Evolutionary conservation across 2,888 invertebrate genomes (phyloP).

Genomic region (Netelia virgata): DNA sequence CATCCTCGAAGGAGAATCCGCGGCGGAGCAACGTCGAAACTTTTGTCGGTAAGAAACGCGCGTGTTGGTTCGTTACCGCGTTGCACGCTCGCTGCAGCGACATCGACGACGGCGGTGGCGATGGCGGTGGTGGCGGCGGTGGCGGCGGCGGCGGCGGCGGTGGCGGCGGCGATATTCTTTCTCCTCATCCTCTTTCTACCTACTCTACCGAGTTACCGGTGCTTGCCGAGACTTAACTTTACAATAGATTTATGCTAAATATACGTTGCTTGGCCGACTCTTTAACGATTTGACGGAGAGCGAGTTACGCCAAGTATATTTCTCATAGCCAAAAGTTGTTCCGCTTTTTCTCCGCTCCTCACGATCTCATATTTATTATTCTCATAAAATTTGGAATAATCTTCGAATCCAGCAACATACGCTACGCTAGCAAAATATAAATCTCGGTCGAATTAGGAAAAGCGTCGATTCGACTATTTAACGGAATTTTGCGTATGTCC

Average conservation of each 20-base stretch:
- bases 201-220: slow-evolving; percentile 37
- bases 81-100: background rate
- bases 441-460: too few relatives aligned
- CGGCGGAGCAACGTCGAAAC: slow-evolving; percentile 26
- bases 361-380: background rate
- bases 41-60: slow-evolving; percentile 52
- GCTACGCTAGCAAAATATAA: too few relatives aligned
- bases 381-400: too few relatives aligned
- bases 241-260: slow-evolving; percentile 58
- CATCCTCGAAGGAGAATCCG: slow-evolving; percentile 13
- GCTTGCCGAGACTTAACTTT: slow-evolving; percentile 54
- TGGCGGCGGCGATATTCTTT: background rate
- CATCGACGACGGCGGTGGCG: slow-evolving; percentile 3
- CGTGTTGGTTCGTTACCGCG: slow-evolving; percentile 47
- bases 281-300: slow-evolving; percentile 40
- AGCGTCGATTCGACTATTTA: too few relatives aligned
- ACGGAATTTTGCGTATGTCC: too few relatives aligned
- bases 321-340: slow-evolving; percentile 10
- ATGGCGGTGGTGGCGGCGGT: background rate
- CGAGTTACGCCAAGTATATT: slow-evolving; percentile 23
- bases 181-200: slow-evolving; percentile 47
- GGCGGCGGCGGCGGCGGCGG: background rate
- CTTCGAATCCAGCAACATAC: too few relatives aligned
- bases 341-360: slow-evolving; percentile 4
- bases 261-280: slow-evolving; percentile 19